Percentiles rank a stretch among this genome's conserved stretches.
phyloP scores from a whole-genome alignment of 2,888 invertebrate genomes.

The Drosophila fungiperda region DNA sequence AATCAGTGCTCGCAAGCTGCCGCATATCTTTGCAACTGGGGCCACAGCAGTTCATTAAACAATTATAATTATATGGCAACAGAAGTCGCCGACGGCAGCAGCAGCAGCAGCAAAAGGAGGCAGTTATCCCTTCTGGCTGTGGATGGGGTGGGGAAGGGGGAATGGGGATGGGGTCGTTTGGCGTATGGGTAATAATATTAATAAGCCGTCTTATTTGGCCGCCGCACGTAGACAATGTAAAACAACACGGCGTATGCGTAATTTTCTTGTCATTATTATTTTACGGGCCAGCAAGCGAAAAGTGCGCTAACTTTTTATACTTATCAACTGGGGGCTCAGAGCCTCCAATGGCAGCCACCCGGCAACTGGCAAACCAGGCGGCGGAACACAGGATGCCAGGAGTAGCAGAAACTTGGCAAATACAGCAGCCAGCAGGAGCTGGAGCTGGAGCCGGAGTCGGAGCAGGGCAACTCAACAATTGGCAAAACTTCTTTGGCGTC shows the following conservation, averaged over 20 bases:
- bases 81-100: slow-evolving; percentile 38
- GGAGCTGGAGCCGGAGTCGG: not conserved
- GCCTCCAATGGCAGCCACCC: slow-evolving; percentile 12
- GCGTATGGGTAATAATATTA: slow-evolving; percentile 76
- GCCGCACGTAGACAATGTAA: slow-evolving; percentile 59
- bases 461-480: slow-evolving; percentile 13
- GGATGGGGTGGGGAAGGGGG: too few relatives aligned
- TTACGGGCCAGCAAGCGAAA: slow-evolving; percentile 56
- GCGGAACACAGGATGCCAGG: not conserved
- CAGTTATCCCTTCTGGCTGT: not conserved
- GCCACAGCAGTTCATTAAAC: slow-evolving; percentile 63
- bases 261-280: slow-evolving; percentile 71
- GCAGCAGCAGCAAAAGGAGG: not conserved
- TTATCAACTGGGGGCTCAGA: slow-evolving; percentile 56
- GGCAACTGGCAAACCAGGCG: not conserved
- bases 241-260: slow-evolving; percentile 75
- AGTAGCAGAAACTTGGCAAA: not conserved
- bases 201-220: slow-evolving; percentile 65
- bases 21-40: not conserved
- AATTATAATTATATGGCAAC: slow-evolving; percentile 70
- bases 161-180: not conserved
- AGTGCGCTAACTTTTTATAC: slow-evolving; percentile 44
- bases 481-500: slow-evolving; percentile 36
- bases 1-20: slow-evolving; percentile 8
- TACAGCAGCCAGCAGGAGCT: not conserved